phyloP scores from a whole-genome alignment of 2,797 vertebrate genomes.

The Tokudaia muenninki region DNA sequence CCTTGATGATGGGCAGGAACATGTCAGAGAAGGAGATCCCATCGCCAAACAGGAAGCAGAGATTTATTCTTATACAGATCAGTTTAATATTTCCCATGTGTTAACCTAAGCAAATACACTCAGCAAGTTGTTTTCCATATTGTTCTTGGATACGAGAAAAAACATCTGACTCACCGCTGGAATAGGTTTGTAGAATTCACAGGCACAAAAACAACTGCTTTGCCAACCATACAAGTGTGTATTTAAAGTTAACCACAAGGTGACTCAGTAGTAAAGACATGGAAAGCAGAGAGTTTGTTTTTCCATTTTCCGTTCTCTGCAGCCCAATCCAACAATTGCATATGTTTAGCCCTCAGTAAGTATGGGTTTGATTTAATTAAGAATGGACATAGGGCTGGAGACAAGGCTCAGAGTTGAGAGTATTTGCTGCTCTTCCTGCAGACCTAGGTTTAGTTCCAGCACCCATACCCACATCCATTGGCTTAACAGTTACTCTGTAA shows the following conservation, averaged over 20 bases:
- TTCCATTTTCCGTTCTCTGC: not conserved
- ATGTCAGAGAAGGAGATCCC: too few relatives aligned
- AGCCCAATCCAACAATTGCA: not conserved
- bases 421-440: not conserved
- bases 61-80: not conserved
- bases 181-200: not conserved
- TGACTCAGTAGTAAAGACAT: conserved; percentile 3
- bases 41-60: not conserved
- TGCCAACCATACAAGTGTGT: not conserved
- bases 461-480: too few relatives aligned
- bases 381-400: not conserved
- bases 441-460: not conserved
- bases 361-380: conserved; percentile 35
- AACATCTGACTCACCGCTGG: not conserved
- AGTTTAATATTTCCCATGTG: not conserved
- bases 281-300: not conserved
- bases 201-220: not conserved
- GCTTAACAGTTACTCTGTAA: not conserved
- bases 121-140: not conserved
- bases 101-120: not conserved
- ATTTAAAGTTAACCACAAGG: conserved; percentile 46
- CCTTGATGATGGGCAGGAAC: too few relatives aligned
- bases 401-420: not conserved
- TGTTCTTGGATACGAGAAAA: not conserved
- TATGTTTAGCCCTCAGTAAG: not conserved